phyloP scores from a whole-genome alignment of 2,888 invertebrate species.

The Pogonocherus hispidulus region DNA sequence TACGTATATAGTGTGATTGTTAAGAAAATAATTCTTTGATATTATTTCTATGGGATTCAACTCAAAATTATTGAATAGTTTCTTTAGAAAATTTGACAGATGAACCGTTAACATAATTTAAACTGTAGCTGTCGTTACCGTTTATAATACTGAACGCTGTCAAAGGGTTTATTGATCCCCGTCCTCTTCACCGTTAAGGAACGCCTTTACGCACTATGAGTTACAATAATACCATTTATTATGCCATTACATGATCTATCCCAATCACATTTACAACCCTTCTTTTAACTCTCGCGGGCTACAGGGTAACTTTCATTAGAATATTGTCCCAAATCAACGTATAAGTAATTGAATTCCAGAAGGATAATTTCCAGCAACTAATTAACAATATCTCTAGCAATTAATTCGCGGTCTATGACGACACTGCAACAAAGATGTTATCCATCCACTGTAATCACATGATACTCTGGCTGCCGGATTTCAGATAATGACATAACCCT shows the following conservation, averaged over 20 bases:
- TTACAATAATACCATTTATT: background rate
- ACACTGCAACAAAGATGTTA: conserved; percentile 62
- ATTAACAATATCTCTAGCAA: conserved; percentile 60
- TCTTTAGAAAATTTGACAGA: no score
- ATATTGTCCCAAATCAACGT: conserved; percentile 35
- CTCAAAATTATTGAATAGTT: no score
- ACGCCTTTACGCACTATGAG: background rate
- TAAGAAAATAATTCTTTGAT: no score
- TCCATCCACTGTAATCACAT: conserved; percentile 61
- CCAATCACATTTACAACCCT: background rate
- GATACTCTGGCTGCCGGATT: conserved; percentile 59
- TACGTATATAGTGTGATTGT: no score
- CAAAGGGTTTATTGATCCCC: background rate
- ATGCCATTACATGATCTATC: background rate
- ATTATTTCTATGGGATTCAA: no score
- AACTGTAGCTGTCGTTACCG: no score
- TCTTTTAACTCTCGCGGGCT: background rate
- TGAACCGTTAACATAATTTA: no score
- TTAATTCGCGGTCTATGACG: conserved; percentile 60
- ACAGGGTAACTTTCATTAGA: background rate
- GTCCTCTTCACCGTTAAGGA: background rate
- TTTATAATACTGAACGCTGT: background rate
- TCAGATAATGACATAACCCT: conserved; percentile 62
- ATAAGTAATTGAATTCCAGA: conserved; percentile 48
- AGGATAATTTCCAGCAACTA: conserved; percentile 52